Evolutionary conservation across 2,113 vertebrate species (phyloP).

Genomic region (Mesocricetus auratus): DNA sequence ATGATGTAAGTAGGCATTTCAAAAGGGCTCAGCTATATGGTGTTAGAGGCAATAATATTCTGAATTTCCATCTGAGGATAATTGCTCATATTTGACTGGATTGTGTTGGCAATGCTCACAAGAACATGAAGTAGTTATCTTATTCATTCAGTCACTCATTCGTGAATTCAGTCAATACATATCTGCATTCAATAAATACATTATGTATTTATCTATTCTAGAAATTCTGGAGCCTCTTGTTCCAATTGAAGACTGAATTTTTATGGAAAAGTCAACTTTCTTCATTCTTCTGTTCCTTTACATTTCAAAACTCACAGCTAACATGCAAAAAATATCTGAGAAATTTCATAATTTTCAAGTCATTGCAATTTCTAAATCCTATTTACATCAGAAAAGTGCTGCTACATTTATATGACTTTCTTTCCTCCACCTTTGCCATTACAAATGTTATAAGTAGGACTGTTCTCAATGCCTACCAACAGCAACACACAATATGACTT

Average conservation of each 20-base stretch:
- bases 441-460: neutral
- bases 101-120: neutral
- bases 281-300: constrained; percentile 41
- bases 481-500: constrained; percentile 21
- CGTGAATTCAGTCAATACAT: constrained; percentile 2
- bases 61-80: constrained; percentile 48
- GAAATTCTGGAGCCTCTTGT: neutral
- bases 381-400: neutral
- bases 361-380: neutral
- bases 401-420: neutral
- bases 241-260: constrained; percentile 32
- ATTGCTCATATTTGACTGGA: neutral
- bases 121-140: neutral
- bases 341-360: constrained; percentile 10
- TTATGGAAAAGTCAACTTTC: constrained; percentile 35
- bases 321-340: neutral
- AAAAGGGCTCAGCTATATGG: neutral
- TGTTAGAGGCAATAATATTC: neutral
- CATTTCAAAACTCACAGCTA: neutral
- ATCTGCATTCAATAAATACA: constrained; percentile 55
- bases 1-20: neutral
- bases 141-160: constrained; percentile 6
- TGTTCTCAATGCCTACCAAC: neutral
- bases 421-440: neutral
- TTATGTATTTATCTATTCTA: constrained; percentile 51